phyloP scores from a whole-genome alignment of 1,140 invertebrate genomes.

The Cotesia typhae region DNA sequence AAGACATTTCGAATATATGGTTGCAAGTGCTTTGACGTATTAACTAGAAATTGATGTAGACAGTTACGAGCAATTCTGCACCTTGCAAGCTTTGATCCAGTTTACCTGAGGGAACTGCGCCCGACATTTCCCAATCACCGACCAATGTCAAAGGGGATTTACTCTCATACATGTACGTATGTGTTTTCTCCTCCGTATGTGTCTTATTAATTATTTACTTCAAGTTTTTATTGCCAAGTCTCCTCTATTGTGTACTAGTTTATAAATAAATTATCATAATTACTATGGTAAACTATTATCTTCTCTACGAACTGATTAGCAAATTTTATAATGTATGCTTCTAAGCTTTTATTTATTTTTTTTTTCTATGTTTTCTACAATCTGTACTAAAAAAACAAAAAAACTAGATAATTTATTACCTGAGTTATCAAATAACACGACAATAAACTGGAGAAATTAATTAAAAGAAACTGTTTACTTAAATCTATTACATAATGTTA shows the following conservation, averaged over 20 bases:
- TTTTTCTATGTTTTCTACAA: slow-evolving; percentile 53
- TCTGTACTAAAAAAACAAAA: slow-evolving; percentile 65
- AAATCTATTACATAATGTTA: background rate
- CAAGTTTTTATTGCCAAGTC: slow-evolving; percentile 66
- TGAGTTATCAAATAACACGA: slow-evolving; percentile 57
- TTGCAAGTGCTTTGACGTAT: slow-evolving; percentile 53
- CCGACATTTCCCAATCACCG: slow-evolving; percentile 22
- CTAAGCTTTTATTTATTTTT: no score
- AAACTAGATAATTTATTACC: no score
- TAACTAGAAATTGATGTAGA: slow-evolving; percentile 55
- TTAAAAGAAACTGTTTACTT: background rate
- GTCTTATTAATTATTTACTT: background rate
- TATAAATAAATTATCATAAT: no score
- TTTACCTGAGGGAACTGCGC: slow-evolving; percentile 49
- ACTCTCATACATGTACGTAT: background rate
- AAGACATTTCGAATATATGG: slow-evolving; percentile 47
- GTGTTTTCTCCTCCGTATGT: background rate
- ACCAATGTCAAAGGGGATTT: slow-evolving; percentile 27
- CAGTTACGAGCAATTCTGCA: slow-evolving; percentile 44
- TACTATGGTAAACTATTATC: no score
- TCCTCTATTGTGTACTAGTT: no score
- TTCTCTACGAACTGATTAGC: no score
- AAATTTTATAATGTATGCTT: no score
- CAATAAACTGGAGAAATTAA: slow-evolving; percentile 2
- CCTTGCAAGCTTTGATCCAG: slow-evolving; percentile 49